phyloP scores from a whole-genome alignment of 2,113 vertebrate species.

The Forbesichthys agassizii region DNA sequence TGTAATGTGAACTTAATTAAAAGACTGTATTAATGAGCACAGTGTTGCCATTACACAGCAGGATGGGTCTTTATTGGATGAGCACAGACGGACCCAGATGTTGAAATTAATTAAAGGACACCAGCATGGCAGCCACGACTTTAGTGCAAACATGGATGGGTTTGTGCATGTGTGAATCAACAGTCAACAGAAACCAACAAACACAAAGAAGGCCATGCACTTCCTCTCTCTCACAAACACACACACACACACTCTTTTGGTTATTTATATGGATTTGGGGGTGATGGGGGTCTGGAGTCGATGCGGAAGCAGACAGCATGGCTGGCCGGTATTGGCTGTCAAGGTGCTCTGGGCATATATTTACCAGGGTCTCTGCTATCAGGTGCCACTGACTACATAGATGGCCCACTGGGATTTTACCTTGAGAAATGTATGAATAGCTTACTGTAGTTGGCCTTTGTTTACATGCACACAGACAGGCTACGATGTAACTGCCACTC shows the following conservation, averaged over 20 bases:
- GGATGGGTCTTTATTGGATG: constrained; percentile 35
- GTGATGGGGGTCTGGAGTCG: constrained; percentile 40
- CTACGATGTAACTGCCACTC: constrained; percentile 4
- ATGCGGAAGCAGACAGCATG: constrained; percentile 56
- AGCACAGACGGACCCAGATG: constrained; percentile 46
- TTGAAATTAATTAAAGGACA: constrained; percentile 67
- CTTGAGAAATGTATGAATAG: neutral
- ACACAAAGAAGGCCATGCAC: neutral
- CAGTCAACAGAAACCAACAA: too few species aligned
- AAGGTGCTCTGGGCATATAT: constrained; percentile 20
- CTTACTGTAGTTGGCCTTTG: neutral
- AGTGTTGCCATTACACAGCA: constrained; percentile 19
- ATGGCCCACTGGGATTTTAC: constrained; percentile 22
- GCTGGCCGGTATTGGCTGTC: constrained; percentile 52
- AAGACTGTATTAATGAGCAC: constrained; percentile 53
- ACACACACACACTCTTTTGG: constrained; percentile 19
- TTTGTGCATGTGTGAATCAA: neutral
- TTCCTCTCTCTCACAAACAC: neutral
- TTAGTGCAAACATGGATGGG: constrained; percentile 7
- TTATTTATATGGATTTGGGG: constrained; percentile 51
- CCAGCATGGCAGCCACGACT: constrained; percentile 43
- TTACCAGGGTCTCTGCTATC: constrained; percentile 22
- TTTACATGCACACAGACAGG: neutral
- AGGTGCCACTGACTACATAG: neutral
- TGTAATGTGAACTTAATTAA: constrained; percentile 51